Conservation (phyloP, 30 jellyfish, hydroid and myxozoan species). For the Chironex yamaguchii region DNA sequence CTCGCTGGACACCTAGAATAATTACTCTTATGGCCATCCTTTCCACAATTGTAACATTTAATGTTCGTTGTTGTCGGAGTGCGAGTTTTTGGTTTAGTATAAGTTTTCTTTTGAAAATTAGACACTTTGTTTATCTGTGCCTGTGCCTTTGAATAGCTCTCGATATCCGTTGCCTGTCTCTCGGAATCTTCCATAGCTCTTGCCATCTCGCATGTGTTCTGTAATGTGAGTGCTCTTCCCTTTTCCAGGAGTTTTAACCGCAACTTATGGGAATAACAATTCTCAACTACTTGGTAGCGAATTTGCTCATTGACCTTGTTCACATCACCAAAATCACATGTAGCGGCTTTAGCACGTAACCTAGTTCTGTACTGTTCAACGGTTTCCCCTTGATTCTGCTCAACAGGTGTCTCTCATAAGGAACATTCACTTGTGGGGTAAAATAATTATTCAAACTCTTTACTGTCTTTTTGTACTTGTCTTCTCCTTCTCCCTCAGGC, state of each 20-base stretch:
- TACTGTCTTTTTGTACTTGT: not conserved
- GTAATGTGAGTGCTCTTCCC: slow-evolving; percentile 25
- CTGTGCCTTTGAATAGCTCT: slow-evolving; percentile 6
- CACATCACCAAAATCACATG: slow-evolving; percentile 44
- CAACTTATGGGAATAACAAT: slow-evolving; percentile 22
- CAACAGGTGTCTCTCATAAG: slow-evolving; percentile 33
- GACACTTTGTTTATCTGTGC: slow-evolving; percentile 19
- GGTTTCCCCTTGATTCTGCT: slow-evolving; percentile 23
- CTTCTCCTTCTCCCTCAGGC: too few relatives aligned
- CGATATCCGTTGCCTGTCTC: slow-evolving; percentile 40
- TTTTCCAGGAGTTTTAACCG: slow-evolving; percentile 40
- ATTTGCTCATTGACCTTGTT: slow-evolving; percentile 27
- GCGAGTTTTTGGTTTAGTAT: too few relatives aligned
- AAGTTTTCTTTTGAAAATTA: slow-evolving; percentile 29
- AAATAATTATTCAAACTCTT: slow-evolving; percentile 11
- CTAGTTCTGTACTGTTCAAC: slow-evolving; percentile 41
- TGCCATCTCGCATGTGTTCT: slow-evolving; percentile 17
- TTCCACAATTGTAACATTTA: slow-evolving; percentile 29
- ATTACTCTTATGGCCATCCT: slow-evolving; percentile 33
- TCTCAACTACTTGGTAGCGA: slow-evolving; percentile 50
- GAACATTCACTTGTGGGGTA: slow-evolving; percentile 48
- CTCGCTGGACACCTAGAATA: slow-evolving; percentile 33
- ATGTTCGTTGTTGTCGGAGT: slow-evolving; percentile 12
- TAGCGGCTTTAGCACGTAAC: slow-evolving; percentile 26
- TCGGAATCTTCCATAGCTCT: slow-evolving; percentile 57